Percentiles rank a stretch among this genome's conserved stretches.
Conservation (phyloP, 1,140 invertebrate species). For the Hesperophylax magnus region DNA sequence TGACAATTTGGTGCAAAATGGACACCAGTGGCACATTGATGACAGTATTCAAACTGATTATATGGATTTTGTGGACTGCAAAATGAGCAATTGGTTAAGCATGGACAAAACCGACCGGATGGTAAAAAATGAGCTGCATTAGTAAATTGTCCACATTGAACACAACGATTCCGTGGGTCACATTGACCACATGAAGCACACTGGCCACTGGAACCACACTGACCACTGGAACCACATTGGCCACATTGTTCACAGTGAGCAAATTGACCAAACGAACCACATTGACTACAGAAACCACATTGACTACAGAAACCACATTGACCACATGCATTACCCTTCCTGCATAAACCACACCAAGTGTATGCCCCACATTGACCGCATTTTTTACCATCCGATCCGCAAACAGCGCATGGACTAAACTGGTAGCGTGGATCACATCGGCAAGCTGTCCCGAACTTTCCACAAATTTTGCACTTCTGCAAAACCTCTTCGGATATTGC, state of each 20-base stretch:
- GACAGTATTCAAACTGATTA: neutral
- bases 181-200: neutral
- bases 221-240: neutral
- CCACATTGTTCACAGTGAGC: neutral
- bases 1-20: neutral
- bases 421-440: neutral
- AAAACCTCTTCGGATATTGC: no score
- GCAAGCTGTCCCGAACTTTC: neutral
- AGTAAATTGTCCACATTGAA: neutral
- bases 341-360: neutral
- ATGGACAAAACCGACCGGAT: neutral
- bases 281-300: neutral
- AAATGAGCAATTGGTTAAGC: neutral
- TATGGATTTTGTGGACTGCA: neutral
- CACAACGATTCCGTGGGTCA: no score
- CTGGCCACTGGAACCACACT: neutral
- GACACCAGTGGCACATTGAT: neutral
- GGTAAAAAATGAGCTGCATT: neutral
- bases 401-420: neutral
- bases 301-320: no score
- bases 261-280: neutral
- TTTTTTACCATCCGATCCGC: neutral
- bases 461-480: no score
- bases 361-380: neutral
- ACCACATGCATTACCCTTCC: neutral